These are phyloP conservation scores for Eupithecia exiguata DNA, from an alignment of 2,888 invertebrate species.

Conservation along the genomic window DNA sequence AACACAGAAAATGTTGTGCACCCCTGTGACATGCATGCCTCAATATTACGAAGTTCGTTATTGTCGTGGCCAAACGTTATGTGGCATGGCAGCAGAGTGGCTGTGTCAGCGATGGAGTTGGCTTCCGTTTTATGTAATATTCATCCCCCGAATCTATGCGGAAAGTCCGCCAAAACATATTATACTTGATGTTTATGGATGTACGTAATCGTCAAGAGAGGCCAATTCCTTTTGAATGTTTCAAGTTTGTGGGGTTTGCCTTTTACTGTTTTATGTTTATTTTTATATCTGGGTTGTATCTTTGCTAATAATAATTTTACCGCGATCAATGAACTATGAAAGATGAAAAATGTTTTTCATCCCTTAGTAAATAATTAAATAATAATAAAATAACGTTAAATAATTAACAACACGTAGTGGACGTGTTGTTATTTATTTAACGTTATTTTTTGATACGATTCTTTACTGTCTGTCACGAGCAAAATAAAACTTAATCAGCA, in stretches of 20 bases:
- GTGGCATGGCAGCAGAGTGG: conserved; percentile 60
- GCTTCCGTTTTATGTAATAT: conserved; percentile 72
- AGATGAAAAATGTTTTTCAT: neutral
- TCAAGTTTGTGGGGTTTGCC: conserved; percentile 20
- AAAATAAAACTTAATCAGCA: neutral
- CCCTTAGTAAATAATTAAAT: too few relatives aligned
- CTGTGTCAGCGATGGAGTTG: conserved; percentile 71
- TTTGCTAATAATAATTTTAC: conserved; percentile 6
- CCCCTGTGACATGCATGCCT: neutral
- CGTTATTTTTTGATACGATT: neutral
- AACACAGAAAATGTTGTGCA: neutral
- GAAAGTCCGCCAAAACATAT: conserved; percentile 67
- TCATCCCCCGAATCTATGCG: conserved; percentile 65
- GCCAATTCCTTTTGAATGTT: conserved; percentile 41
- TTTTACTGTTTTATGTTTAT: conserved; percentile 1
- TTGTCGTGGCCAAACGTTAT: conserved; percentile 49
- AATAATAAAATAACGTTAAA: too few relatives aligned
- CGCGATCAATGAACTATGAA: neutral
- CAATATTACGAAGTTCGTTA: conserved; percentile 29
- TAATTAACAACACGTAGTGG: too few relatives aligned
- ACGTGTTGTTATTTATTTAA: neutral
- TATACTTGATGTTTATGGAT: conserved; percentile 65
- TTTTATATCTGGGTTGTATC: conserved; percentile 4
- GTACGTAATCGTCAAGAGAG: conserved; percentile 52
- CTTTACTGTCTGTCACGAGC: too few relatives aligned